These are phyloP conservation scores for Stictocephala bisonia DNA, from an alignment of 2,888 invertebrate species.

Conservation along the genomic window DNA sequence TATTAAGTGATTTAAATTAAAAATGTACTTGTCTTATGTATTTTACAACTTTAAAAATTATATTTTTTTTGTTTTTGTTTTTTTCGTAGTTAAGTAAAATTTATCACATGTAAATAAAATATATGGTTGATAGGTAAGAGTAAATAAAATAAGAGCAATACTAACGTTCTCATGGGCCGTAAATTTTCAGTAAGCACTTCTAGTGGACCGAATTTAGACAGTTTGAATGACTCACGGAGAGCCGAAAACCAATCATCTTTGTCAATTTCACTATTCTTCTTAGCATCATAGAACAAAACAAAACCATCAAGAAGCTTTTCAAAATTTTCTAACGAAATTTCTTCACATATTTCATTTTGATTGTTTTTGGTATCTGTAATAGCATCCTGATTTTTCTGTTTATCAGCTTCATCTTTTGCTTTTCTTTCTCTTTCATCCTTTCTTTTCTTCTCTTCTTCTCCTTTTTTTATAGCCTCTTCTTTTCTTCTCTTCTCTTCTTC, in stretches of 20 bases:
- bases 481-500: neutral
- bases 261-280: slow-evolving; percentile 25
- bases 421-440: neutral
- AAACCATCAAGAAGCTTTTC: slow-evolving; percentile 16
- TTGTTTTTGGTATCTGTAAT: neutral
- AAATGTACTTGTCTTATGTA: too few species aligned
- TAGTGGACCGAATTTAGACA: slow-evolving; percentile 15
- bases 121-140: too few species aligned
- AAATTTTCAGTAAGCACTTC: slow-evolving; percentile 16
- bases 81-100: too few species aligned
- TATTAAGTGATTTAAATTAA: too few species aligned
- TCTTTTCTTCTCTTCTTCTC: neutral
- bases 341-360: neutral
- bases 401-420: neutral
- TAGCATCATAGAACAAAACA: slow-evolving; percentile 27
- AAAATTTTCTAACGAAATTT: slow-evolving; percentile 4
- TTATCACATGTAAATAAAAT: too few species aligned
- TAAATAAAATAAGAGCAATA: neutral
- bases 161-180: slow-evolving; percentile 9
- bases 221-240: slow-evolving; percentile 7
- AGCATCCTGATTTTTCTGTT: neutral
- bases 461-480: neutral
- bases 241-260: slow-evolving; percentile 29
- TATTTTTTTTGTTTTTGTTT: too few species aligned
- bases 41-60: too few species aligned